A percentile compares a stretch with the other conserved stretches of the same genome.
Conservation (phyloP, 1,140 invertebrate genomes). For the Penaeus vannamei region DNA sequence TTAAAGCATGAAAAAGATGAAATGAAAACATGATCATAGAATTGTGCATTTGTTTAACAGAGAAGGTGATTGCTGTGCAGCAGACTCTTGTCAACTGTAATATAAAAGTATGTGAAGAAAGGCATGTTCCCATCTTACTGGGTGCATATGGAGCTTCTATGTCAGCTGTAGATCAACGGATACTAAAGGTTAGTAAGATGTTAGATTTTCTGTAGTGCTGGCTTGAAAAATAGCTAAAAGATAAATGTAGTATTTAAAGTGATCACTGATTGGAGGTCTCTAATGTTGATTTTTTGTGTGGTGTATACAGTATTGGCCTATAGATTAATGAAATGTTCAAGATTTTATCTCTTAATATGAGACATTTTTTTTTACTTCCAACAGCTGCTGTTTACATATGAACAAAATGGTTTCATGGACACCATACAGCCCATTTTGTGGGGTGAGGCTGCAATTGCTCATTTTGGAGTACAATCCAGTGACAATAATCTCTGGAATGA, state of each 20-base stretch:
- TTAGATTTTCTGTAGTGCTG: neutral
- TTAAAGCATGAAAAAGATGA: neutral
- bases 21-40: neutral
- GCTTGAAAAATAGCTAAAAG: neutral
- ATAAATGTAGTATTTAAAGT: neutral
- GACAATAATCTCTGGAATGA: slow-evolving; percentile 10
- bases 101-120: slow-evolving; percentile 40
- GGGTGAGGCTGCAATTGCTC: slow-evolving; percentile 54
- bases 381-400: slow-evolving; percentile 52
- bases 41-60: slow-evolving; percentile 21
- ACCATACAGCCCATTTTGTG: slow-evolving; percentile 51
- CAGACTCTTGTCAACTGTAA: slow-evolving; percentile 44
- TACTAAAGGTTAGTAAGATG: slow-evolving; percentile 42
- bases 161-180: slow-evolving; percentile 53
- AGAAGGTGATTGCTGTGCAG: slow-evolving; percentile 45
- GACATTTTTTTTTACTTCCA: neutral
- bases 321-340: neutral
- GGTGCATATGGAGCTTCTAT: slow-evolving; percentile 58
- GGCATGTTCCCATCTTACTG: slow-evolving; percentile 53
- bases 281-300: neutral
- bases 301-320: neutral
- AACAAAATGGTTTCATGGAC: slow-evolving; percentile 48
- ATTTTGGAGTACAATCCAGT: slow-evolving; percentile 42
- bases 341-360: too few species aligned
- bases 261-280: neutral